Evolutionary conservation across 2,888 invertebrate genomes (phyloP).

Genomic region (Caenorhabditis becei): DNA sequence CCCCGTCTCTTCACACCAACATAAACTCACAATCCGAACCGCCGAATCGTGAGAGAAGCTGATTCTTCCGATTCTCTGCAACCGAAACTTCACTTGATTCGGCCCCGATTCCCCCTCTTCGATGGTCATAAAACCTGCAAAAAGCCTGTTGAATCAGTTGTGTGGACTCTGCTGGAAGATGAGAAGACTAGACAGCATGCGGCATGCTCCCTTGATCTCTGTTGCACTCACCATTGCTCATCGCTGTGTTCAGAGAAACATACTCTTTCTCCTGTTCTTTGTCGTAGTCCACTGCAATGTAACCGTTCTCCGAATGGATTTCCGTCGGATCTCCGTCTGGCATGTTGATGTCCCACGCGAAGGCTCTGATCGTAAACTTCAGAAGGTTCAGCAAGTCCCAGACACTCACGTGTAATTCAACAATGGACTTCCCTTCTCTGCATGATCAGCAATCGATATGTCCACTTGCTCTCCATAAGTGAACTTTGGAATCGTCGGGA

Average conservation of each 20-base stretch:
- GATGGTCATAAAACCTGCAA: slow-evolving; percentile 78
- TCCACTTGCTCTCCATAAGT: slow-evolving; percentile 81
- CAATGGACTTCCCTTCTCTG: slow-evolving; percentile 58
- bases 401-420: slow-evolving; percentile 79
- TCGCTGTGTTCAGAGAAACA: slow-evolving; percentile 79
- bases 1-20: neutral
- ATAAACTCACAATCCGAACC: slow-evolving; percentile 73
- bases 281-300: slow-evolving; percentile 69
- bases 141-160: slow-evolving; percentile 17
- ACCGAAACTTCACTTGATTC: slow-evolving; percentile 75
- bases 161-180: neutral
- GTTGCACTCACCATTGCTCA: slow-evolving; percentile 77
- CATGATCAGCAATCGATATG: slow-evolving; percentile 72
- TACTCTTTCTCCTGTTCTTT: slow-evolving; percentile 68
- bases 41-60: slow-evolving; percentile 80
- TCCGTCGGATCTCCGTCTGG: slow-evolving; percentile 76
- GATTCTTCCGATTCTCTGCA: slow-evolving; percentile 77
- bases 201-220: slow-evolving; percentile 10
- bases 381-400: too few species aligned
- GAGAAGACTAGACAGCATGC: neutral
- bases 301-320: slow-evolving; percentile 81
- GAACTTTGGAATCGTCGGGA: slow-evolving; percentile 81
- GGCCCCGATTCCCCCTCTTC: slow-evolving; percentile 76
- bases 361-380: slow-evolving; percentile 70
- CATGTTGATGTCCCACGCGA: slow-evolving; percentile 81